Evolutionary conservation across 2,113 vertebrate genomes (phyloP), one percentile per base, ranked within the genome.

Genomic region (Corythornis madagascariensis): DNA sequence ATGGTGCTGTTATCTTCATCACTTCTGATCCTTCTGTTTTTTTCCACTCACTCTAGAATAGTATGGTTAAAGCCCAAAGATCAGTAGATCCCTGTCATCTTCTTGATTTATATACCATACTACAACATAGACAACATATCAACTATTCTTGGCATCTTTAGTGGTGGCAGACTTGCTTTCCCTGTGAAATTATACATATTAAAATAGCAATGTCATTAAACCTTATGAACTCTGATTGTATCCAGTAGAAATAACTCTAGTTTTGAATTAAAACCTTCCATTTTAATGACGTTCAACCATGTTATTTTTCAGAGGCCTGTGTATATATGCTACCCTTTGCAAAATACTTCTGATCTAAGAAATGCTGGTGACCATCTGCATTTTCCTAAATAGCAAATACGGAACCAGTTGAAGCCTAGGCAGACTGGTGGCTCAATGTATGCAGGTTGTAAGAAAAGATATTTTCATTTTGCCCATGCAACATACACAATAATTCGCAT

Each of bases 401-500:
- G 9, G 84, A 18, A 38, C 86, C 35, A 81, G 22, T 8, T 57
- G 40, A 77, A 60, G 38, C 48, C 19, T 50, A 43, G 47, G 29
- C 6, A 56, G 33, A 21, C 28, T 26, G 31, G 55, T 53, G 74
- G 10, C 33, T 64, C 75, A 21, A 5, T 42, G 10, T 82, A 28
- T 50, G 35, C 52, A 42, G 13, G 8, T 28, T 80, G 9, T 86
- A 79, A 89, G 52, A 75, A 77, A 79, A 89, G 52, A 75, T 74
- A 61, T 48, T 42, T 81, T 90, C 10, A 24, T 33, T 94, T 83
- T 67, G 26, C 24, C 4, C 40, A 25, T 11, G n/a, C 80, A 83
- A 43, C 61, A 79, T 67, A 60, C 17, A 92, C 19, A 92, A 38
- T 89, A 59, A 74, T 88, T 88, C 70, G 89, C 45, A 88, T 85